Evolutionary conservation across 1,140 invertebrate species (phyloP).

Genomic region (Eurosta solidaginis): DNA sequence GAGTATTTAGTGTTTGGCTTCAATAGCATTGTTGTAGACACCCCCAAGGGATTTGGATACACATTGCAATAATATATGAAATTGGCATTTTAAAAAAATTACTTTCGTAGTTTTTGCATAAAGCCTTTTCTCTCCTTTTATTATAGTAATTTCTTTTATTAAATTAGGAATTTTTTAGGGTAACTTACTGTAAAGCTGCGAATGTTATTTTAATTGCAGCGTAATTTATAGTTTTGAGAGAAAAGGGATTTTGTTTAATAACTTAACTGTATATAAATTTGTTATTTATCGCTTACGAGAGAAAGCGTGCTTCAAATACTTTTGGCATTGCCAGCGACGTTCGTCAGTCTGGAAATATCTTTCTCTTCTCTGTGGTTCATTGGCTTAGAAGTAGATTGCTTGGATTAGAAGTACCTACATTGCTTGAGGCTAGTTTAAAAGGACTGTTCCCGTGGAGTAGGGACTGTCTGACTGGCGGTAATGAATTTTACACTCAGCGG

Average conservation of each 20-base stretch:
- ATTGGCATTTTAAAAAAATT: conserved; percentile 26
- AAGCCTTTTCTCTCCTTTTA: background rate
- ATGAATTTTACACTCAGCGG: too few relatives aligned
- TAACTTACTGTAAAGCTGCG: background rate
- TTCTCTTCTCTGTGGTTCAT: too few relatives aligned
- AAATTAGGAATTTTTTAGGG: background rate
- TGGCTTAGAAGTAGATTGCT: too few relatives aligned
- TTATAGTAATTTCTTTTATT: background rate
- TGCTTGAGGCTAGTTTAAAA: too few relatives aligned
- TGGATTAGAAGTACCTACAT: too few relatives aligned
- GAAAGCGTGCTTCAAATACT: too few relatives aligned
- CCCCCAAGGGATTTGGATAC: background rate
- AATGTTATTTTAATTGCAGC: conserved; percentile 10
- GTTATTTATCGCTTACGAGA: too few relatives aligned
- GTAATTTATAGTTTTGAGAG: background rate
- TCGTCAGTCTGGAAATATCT: too few relatives aligned
- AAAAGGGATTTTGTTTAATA: background rate
- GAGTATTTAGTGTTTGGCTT: background rate
- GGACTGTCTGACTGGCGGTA: too few relatives aligned
- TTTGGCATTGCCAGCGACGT: too few relatives aligned
- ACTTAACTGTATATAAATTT: background rate
- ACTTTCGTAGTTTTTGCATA: background rate
- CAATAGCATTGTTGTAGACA: background rate
- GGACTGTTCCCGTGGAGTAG: too few relatives aligned
- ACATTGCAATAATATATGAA: conserved; percentile 9